Evolutionary conservation across 1,140 invertebrate species (phyloP).

Genomic region (Magallana angulata): DNA sequence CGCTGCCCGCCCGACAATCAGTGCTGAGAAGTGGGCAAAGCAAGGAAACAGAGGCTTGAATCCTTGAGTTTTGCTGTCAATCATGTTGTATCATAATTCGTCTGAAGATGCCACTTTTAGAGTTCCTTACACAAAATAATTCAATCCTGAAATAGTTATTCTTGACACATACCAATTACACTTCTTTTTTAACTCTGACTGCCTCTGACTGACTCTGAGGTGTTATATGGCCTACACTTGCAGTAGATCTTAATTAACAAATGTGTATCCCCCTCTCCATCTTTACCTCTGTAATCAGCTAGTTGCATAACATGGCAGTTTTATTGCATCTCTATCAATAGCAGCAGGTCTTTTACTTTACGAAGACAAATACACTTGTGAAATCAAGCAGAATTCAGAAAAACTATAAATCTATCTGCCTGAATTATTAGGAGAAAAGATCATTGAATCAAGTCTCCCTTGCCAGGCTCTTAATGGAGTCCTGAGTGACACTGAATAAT

Average conservation of each 20-base stretch:
- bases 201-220: no score
- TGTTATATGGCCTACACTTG: background rate
- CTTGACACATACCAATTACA: no score
- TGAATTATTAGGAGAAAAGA: constrained; percentile 12
- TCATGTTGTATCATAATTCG: no score
- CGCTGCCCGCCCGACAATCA: no score
- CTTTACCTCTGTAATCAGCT: background rate
- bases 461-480: background rate
- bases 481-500: constrained; percentile 8
- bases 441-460: background rate
- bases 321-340: constrained; percentile 28
- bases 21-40: no score
- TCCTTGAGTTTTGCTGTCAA: no score
- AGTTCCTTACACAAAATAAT: no score
- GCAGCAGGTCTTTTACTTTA: background rate
- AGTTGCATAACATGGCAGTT: constrained; percentile 26
- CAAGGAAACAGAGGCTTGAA: no score
- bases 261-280: background rate
- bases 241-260: constrained; percentile 13
- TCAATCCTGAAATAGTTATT: no score
- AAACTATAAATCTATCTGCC: background rate
- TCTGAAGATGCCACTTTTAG: no score
- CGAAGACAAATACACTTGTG: background rate
- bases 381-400: constrained; percentile 14
- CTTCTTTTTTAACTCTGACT: no score